Base-by-base conservation (phyloP, 2,888 invertebrate species). In the Zelleria hepariella region DNA sequence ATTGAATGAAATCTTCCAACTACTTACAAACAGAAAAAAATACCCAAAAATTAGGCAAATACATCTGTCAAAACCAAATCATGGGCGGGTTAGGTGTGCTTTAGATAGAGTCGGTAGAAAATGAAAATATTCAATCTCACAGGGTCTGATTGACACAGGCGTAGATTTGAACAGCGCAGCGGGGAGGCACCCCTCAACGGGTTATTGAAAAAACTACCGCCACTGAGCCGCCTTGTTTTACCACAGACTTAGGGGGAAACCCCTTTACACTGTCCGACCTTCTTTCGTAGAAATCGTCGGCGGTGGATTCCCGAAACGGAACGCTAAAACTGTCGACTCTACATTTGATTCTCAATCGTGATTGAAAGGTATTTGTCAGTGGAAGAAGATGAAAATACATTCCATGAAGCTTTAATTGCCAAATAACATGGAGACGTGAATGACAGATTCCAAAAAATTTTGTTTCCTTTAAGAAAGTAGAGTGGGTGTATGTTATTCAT, bases 111-210 rank as follows among this genome's bases (percentile, higher is more conserved):
- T 15, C 32, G 15, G 32, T 42, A 42, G 65, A 61, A 62, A 67
- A 70, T 65, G 68, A 69, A 69, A 71, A 68, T 67, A 72, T 73
- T 71, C 68, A 70, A 68, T 66, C 66, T 65, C 63, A 53, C 21
- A 26, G 65, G 62, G 63, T 62, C 65, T 72, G 77, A 77, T 75
- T 73, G 77, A 74, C 75, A 70, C 68, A 69, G 51, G 67, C 72
- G 72, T 77, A 78, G 74, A 77, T 79, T 79, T 74, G 82, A 78
- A 74, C 68, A 74, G 73, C 84, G 60, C 86, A 67, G 80, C 85
- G 78, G 86, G 87, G 66, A 62, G 73, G 55, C 62, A 27, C 47
- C 62, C 70, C 76, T 75, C 70, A 79, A 82, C 81, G 86, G 86
- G 82, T 82, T 78, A 73, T 77, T 79, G 76, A 77, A 80, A 75